phyloP scores from a whole-genome alignment of 2,797 vertebrate genomes.

The Melanotaenia nigrans region DNA sequence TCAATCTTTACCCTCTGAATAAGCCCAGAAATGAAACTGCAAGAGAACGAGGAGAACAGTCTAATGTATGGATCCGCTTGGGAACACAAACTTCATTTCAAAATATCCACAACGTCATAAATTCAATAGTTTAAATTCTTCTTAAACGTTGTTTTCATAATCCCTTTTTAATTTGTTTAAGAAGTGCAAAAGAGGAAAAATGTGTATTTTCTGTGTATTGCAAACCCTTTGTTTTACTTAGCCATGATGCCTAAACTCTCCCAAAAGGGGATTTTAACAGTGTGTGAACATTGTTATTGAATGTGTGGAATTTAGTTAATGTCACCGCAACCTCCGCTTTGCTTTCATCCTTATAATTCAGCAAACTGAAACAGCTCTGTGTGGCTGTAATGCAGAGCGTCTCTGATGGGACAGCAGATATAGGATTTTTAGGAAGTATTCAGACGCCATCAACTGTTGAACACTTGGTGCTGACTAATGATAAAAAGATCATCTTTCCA shows the following conservation, averaged over 20 bases:
- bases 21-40: slow-evolving; percentile 93
- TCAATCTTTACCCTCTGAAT: slow-evolving; percentile 90
- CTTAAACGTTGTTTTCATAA: not conserved
- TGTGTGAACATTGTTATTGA: not conserved
- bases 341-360: not conserved
- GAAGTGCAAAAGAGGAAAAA: not conserved
- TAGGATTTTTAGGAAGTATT: not conserved
- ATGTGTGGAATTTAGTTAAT: not conserved
- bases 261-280: not conserved
- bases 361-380: not conserved
- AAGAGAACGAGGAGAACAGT: slow-evolving; percentile 8
- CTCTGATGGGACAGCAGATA: not conserved
- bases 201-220: not conserved
- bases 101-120: not conserved
- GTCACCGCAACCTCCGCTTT: not conserved
- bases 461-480: not conserved
- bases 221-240: not conserved
- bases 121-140: not conserved
- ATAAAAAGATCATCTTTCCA: not conserved
- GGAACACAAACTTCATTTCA: not conserved
- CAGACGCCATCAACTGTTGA: not conserved
- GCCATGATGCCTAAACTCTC: not conserved
- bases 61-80: not conserved
- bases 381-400: not conserved
- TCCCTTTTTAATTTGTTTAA: not conserved